Evolutionary conservation across 2,888 invertebrate species (phyloP), one percentile per base, ranked within the genome.

Genomic region (Epirrhoe alternata): DNA sequence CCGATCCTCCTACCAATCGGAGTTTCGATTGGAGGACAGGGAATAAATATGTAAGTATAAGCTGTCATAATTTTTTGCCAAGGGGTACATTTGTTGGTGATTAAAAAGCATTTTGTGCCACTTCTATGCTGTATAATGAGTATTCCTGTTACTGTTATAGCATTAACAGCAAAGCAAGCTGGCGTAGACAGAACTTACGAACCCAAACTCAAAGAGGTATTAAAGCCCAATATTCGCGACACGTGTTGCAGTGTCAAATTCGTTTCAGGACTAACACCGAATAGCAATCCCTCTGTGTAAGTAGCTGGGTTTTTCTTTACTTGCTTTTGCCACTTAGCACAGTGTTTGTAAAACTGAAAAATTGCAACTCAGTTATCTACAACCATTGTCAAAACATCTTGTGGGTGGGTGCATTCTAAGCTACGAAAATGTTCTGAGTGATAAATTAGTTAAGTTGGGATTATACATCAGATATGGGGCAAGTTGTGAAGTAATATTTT

Each of bases 301-400:
- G 96, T 94, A 62, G 89, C 87, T 64, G 95, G 94, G 89, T 96
- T 96, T 83, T 95, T 94, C 85, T 96, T 95, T 72, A 97, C 95
- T 87, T 95, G 94, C 79, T 87, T 89, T 86, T 90, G 92, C 96
- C 97, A 97, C 83, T 94, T 95, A 77, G 94, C 89, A 92, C 97
- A 97, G 75, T 94, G 92, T 93, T 96, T 96, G 92, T 97, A 97
- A 94, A 97, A 97, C 96, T 97, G 90, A 81, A 95, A 94, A 85
- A 81, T 82, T 78, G 83, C 81, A 86, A 86, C 82, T 77, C n/a
- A 83, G 71, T 81, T 60, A 30, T 42, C 42, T 59, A 42, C 59
- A 52, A 59, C 30, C 1, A 30, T 42, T 51, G 51, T 42, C 51
- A 16, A 51, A 52, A 6, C 1, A 35, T 35, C 24, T 50, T 51